Base-by-base conservation (phyloP, 2,888 invertebrate species). In the Papilio elwesi region DNA sequence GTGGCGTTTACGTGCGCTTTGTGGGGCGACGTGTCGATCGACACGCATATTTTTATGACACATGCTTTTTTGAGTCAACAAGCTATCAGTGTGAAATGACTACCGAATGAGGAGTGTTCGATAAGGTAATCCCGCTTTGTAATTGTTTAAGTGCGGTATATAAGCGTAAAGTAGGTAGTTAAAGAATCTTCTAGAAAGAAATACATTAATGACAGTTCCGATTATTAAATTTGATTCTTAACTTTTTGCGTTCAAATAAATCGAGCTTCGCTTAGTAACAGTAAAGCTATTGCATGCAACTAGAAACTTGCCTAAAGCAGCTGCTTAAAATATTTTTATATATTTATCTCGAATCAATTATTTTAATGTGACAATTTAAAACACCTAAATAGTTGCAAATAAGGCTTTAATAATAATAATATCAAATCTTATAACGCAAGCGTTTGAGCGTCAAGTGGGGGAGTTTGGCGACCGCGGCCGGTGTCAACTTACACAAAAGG, bases 11-110 rank as follows among this genome's bases (percentile, higher is more conserved):
- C 85, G 84, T 83, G 79, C 82, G 79, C 84, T 79, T 81, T 83
- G 85, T 86, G 86, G 84, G 83, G 80, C 81, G 83, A 87, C 84
- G 84, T 86, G 87, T 88, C 85, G 83, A 80, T 83, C 77, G 82
- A 87, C 88, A 88, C 86, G 88, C 91, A 92, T 92, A 91, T 89
- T 92, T 91, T 88, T 89, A 89, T 92, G 91, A 92, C 92, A 91
- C 89, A 87, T 89, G 84, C 87, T 87, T 82, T 88, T 87, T 84
- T 79, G 84, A 81, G 81, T 87, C 85, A 79, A 81, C 73, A 16
- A 83, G 84, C 85, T 85, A 90, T 90, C 88, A 87, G 89, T 89
- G 87, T 91, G 87, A 90, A 90, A 86, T 78, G 88, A 89, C 92
- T 92, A 90, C 93, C 83, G 90, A 85, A 82, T 85, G 86, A 78